Evolutionary conservation across 2,113 vertebrate species (phyloP).

Genomic region (Myotis brandtii): DNA sequence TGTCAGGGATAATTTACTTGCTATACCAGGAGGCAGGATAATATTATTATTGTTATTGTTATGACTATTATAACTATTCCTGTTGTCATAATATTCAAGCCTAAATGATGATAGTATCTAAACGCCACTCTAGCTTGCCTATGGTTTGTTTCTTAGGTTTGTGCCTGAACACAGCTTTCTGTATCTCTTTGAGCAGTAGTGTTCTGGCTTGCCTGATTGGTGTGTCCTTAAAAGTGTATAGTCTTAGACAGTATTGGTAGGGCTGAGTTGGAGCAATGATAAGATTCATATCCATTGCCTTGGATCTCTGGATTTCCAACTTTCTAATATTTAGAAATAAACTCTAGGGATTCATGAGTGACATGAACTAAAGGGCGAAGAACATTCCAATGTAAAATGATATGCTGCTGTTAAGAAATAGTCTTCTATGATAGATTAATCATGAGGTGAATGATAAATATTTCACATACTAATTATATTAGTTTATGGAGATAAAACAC

Average conservation of each 20-base stretch:
- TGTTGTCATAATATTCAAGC: constrained; percentile 29
- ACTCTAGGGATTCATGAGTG: constrained; percentile 39
- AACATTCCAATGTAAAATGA: constrained; percentile 54
- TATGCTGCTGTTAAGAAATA: constrained; percentile 61
- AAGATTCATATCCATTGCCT: not conserved
- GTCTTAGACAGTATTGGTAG: not conserved
- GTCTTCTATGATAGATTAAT: constrained; percentile 73
- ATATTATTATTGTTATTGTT: constrained; percentile 41
- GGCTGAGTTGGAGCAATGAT: not conserved
- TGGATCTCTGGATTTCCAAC: constrained; percentile 21
- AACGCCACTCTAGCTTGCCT: not conserved
- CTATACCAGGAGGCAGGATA: not conserved
- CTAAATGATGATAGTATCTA: not conserved
- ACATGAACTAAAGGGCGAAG: constrained; percentile 59
- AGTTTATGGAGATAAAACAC: constrained; percentile 78
- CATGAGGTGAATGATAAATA: constrained; percentile 78
- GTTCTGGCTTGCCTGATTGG: not conserved
- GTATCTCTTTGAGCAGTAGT: not conserved
- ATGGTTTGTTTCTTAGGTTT: not conserved
- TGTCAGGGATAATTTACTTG: constrained; percentile 32
- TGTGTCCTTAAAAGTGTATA: not conserved
- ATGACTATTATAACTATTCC: constrained; percentile 31
- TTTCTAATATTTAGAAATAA: constrained; percentile 41
- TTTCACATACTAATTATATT: constrained; percentile 81
- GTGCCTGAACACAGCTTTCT: not conserved